phyloP scores from a whole-genome alignment of 2,113 vertebrate species.

The Mesitornis unicolor region DNA sequence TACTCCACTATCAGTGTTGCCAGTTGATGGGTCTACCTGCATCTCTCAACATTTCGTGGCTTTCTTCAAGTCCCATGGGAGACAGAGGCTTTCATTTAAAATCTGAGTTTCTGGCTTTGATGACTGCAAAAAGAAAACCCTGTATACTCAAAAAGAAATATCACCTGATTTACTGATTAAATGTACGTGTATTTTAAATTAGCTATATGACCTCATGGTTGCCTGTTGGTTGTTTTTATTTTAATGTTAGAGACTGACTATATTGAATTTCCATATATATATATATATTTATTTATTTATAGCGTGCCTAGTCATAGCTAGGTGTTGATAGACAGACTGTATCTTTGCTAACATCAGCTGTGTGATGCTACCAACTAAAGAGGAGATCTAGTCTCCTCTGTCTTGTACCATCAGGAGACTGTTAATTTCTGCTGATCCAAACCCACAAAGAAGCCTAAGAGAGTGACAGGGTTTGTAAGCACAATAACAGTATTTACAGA shows the following conservation, averaged over 20 bases:
- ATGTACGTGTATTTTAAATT: background rate
- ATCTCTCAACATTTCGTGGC: background rate
- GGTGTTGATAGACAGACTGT: background rate
- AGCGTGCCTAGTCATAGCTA: background rate
- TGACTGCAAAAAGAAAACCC: background rate
- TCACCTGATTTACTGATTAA: background rate
- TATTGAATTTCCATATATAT: background rate
- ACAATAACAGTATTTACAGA: background rate
- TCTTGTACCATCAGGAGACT: background rate
- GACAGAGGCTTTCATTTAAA: background rate
- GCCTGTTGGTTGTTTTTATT: background rate
- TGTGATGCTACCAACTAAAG: background rate
- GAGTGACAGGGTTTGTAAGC: background rate
- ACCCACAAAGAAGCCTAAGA: rapidly evolving
- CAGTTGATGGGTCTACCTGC: background rate
- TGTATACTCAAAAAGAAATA: background rate
- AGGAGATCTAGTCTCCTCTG: background rate
- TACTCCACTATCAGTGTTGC: background rate
- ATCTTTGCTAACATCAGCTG: background rate
- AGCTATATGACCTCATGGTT: background rate
- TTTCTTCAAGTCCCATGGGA: background rate
- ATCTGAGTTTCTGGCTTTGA: background rate
- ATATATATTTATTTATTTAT: background rate
- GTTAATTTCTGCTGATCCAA: background rate
- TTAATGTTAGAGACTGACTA: background rate